phyloP scores from a whole-genome alignment of 2,888 invertebrate species.

The Ophraella communa region DNA sequence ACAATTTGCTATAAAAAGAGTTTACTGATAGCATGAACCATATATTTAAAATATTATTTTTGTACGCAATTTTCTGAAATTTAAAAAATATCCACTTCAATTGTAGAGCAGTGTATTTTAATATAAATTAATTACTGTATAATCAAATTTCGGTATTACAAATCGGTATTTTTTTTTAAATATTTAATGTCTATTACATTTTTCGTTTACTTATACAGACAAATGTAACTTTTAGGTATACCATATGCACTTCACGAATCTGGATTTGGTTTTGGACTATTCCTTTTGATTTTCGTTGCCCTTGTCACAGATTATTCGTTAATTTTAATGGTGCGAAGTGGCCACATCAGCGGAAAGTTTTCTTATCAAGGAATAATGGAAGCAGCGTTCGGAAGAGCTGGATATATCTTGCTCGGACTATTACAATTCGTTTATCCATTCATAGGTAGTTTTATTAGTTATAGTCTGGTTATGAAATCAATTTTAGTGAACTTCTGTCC shows the following conservation, averaged over 20 bases:
- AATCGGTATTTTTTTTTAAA: not conserved
- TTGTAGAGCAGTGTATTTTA: too few species aligned
- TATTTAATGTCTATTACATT: too few species aligned
- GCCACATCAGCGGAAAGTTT: slow-evolving; percentile 77
- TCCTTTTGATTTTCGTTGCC: slow-evolving; percentile 74
- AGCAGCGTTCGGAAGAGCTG: slow-evolving; percentile 79
- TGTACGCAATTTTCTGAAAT: too few species aligned
- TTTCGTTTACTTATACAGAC: too few species aligned
- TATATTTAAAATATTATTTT: too few species aligned
- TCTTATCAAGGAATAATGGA: slow-evolving; percentile 82
- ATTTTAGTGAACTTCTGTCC: too few species aligned
- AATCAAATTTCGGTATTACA: not conserved
- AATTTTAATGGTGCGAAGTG: slow-evolving; percentile 76
- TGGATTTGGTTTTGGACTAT: slow-evolving; percentile 78
- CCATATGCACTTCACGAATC: slow-evolving; percentile 83
- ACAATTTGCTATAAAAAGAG: too few species aligned
- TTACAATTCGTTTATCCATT: slow-evolving; percentile 85
- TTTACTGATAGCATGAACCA: too few species aligned
- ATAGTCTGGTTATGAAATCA: too few species aligned
- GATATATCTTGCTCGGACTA: slow-evolving; percentile 76
- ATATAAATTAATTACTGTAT: too few species aligned
- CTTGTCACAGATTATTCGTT: slow-evolving; percentile 82
- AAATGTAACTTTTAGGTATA: slow-evolving; percentile 65
- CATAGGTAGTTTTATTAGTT: slow-evolving; percentile 77
- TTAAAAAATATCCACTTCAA: too few species aligned